Base-by-base conservation (phyloP, 2,797 vertebrate species). In the Heterohyrax brucei region DNA sequence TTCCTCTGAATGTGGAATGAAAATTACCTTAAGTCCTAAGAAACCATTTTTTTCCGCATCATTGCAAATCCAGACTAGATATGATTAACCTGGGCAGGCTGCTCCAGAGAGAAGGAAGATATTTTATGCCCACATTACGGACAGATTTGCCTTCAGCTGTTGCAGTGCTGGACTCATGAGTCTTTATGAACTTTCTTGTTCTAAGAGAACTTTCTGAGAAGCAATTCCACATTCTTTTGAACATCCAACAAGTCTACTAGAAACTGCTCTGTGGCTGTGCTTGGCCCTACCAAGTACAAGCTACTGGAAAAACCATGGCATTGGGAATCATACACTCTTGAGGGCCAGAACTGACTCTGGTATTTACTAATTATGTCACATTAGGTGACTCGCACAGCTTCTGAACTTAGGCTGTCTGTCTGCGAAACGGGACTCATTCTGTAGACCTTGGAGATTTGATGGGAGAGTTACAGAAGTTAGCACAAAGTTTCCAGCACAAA, bases 361-460 rank as follows among this genome's bases (percentile, higher is more conserved):
- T 50, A 76, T 44, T 84, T 53, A 64, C 50, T 50, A 68, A 5
- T 2, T 39, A 3, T 28, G 30, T 59, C 61, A 56, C 10, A 3
- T 21, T 62, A 61, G 30, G 33, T 28, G 85, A n/a, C 14, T 61
- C 48, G 64, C 3, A 1, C 48, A 66, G 70, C 19, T 86, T 89
- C 78, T 87, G 56, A 79, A 75, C 21, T 82, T 86, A 46, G 80
- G 62, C 16, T 30, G 89, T 59, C 89, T 91, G 28, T 81, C 39
- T 50, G 9, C 56, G 48, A 85, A 82, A 59, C 39, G 13, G 66
- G 26, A 26, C 22, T 22, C 26, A 33, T 16, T 24, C 39, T 30
- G 77, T 33, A 48, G 44, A 53, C 53, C 10, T 53, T 0, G 0
- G 70, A n/a, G n/a, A 1, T n/a, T 73, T 68, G 3, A 26, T 33